Evolutionary conservation across 2,797 vertebrate genomes (phyloP).

Genomic region (Podarcis lilfordi): DNA sequence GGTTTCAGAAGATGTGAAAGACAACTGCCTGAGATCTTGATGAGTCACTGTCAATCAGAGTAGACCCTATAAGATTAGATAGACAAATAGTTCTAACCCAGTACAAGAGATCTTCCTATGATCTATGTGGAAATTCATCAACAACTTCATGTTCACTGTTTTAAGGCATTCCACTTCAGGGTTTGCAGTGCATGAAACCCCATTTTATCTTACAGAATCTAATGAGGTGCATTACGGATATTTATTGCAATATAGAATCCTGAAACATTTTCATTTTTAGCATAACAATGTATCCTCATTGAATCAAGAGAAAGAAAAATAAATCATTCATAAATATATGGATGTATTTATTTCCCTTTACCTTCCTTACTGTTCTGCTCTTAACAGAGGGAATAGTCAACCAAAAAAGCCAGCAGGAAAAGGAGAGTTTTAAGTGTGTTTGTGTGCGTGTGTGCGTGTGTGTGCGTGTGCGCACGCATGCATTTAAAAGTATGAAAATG

Average conservation of each 20-base stretch:
- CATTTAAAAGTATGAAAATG: slow-evolving; percentile 54
- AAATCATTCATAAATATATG: too few relatives aligned
- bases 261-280: neutral
- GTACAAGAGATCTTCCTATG: too few relatives aligned
- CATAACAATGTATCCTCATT: neutral
- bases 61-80: too few relatives aligned
- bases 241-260: too few relatives aligned
- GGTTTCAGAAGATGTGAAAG: too few relatives aligned
- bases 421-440: neutral
- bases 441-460: neutral
- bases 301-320: neutral
- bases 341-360: neutral
- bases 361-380: neutral
- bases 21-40: too few relatives aligned
- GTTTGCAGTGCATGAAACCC: neutral
- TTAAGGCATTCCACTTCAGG: neutral
- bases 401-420: neutral
- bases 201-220: too few relatives aligned
- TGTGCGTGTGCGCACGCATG: too few relatives aligned
- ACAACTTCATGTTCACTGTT: neutral
- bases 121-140: too few relatives aligned
- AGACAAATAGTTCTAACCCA: too few relatives aligned
- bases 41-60: too few relatives aligned
- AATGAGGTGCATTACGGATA: too few relatives aligned
- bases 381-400: neutral